Conservation (phyloP, 2,113 vertebrate species). For the Chaetodon trifascialis region DNA sequence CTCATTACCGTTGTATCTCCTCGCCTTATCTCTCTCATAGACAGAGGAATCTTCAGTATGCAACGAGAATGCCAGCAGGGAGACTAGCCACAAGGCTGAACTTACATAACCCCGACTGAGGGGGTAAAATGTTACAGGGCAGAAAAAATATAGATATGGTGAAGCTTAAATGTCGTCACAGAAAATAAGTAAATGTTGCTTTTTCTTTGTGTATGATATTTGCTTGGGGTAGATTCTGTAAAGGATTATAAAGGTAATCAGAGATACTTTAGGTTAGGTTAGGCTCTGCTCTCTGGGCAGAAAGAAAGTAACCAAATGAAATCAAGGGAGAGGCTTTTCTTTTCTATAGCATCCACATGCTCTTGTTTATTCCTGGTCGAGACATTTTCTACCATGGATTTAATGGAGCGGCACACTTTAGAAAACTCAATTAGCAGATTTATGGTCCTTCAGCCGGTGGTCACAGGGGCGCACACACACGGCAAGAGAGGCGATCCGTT, state of each 20-base stretch:
- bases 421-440: slow-evolving; percentile 74
- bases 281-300: not conserved
- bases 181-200: not conserved
- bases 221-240: not conserved
- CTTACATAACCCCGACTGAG: slow-evolving; percentile 42
- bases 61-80: slow-evolving; percentile 60
- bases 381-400: slow-evolving; percentile 50
- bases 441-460: slow-evolving; percentile 45
- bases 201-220: not conserved
- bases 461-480: slow-evolving; percentile 27
- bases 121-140: slow-evolving; percentile 22
- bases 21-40: slow-evolving; percentile 64
- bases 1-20: slow-evolving; percentile 45
- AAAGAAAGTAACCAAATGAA: not conserved
- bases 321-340: slow-evolving; percentile 22
- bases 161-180: not conserved
- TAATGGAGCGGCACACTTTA: slow-evolving; percentile 57
- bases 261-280: not conserved
- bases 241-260: not conserved
- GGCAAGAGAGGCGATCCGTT: slow-evolving; percentile 14
- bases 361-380: slow-evolving; percentile 62
- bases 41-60: slow-evolving; percentile 76
- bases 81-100: slow-evolving; percentile 38
- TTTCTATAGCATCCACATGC: slow-evolving; percentile 43
- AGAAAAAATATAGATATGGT: slow-evolving; percentile 14